Evolutionary conservation across 2,113 vertebrate genomes (phyloP), one percentile per base, ranked within the genome.

Genomic region (Myotis davidii): DNA sequence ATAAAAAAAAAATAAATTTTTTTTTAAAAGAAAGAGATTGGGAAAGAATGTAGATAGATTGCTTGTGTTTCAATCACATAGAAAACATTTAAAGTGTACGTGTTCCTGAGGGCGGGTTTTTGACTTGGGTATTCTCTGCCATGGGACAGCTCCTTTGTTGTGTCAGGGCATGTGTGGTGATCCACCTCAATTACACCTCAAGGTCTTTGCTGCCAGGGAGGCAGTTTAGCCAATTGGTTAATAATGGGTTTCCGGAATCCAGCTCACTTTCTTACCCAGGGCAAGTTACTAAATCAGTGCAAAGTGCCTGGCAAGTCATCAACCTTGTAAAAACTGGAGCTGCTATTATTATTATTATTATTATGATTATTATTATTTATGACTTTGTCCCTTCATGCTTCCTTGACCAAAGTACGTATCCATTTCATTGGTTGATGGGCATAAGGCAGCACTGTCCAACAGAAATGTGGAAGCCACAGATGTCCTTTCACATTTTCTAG

Each of bases 241-340:
- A 90, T 74, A 74, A 79, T 27, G 37, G 65, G 56, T 29, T 94
- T 94, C 88, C 86, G 54, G n/a, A 83, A 59, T 45, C 50, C 3
- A 13, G 65, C 17, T 82, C 9, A 70, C 23, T 92, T 95, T 74
- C 82, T 90, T 74, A 92, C 52, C 48, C 78, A 52, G 48, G 29
- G 45, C 77, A 94, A 90, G 45, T 94, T 87, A 84, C n/a, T 61
- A 82, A 92, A 56, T 78, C 76, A 84, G 81, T 73, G 64, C 39
- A 94, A 92, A 92, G 91, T 79, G 50, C 69, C 70, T 87, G 76
- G 74, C 48, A 54, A 96, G 84, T 48, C 77, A 37, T 88, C 59
- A 85, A 29, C 52, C 34, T 91, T 76, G 32, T 92, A 86, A 94
- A 94, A 82, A 45, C 74, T 89, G 18, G 69, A 52, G 45, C 27